Percentiles rank a stretch among this genome's conserved stretches.
Evolutionary conservation across 2,113 vertebrate genomes (phyloP).

Genomic region (Grallaria varia): DNA sequence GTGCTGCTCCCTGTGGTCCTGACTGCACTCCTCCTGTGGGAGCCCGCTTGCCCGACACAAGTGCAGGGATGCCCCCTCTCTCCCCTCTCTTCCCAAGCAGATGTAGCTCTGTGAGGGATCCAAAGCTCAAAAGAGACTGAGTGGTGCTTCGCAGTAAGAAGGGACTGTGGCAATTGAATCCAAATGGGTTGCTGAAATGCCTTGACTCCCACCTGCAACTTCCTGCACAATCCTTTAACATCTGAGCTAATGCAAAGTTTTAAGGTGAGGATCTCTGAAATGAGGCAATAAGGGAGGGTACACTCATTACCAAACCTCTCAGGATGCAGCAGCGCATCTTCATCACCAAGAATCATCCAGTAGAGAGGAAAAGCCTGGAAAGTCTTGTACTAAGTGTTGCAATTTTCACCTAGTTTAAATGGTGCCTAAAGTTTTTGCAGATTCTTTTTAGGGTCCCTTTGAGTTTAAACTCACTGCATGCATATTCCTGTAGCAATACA

Average conservation of each 20-base stretch:
- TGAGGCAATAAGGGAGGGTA: background rate
- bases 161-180: background rate
- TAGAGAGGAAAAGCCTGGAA: background rate
- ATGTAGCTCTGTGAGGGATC: background rate
- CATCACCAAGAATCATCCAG: background rate
- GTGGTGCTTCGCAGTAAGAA: background rate
- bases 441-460: background rate
- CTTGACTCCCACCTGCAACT: background rate
- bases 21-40: background rate
- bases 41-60: rapidly evolving
- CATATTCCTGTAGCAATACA: background rate
- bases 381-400: background rate
- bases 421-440: background rate
- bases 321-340: background rate
- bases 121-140: background rate
- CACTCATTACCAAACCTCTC: background rate
- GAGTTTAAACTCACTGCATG: background rate
- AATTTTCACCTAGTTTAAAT: background rate
- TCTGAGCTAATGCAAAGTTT: background rate
- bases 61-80: rapidly evolving
- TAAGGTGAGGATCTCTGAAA: background rate
- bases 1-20: rapidly evolving
- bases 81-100: background rate
- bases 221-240: background rate
- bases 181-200: background rate